Evolutionary conservation across 2,888 invertebrate genomes (phyloP).

Genomic region (Agrotis ipsilon): DNA sequence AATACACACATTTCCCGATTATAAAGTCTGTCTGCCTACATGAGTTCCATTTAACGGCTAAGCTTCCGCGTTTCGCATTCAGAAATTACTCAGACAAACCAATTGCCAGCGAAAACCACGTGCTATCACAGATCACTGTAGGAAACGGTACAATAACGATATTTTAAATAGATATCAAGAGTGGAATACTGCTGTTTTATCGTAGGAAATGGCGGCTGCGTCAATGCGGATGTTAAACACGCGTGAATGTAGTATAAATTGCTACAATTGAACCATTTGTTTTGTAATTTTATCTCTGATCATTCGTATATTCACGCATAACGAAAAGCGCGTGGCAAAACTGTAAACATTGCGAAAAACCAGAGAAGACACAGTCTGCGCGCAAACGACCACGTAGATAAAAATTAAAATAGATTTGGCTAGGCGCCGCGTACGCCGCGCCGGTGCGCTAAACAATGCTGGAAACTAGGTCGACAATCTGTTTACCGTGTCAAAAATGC

Average conservation of each 20-base stretch:
- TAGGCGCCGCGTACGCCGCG: constrained; percentile 83
- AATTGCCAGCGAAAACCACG: constrained; percentile 58
- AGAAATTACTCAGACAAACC: constrained; percentile 52
- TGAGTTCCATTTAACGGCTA: constrained; percentile 34
- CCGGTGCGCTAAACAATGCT: constrained; percentile 83
- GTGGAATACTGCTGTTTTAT: constrained; percentile 41
- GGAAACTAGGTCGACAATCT: constrained; percentile 88
- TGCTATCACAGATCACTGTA: constrained; percentile 42
- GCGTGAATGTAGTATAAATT: constrained; percentile 25
- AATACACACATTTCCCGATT: constrained; percentile 47
- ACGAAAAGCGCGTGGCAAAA: constrained; percentile 61
- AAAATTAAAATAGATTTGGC: constrained; percentile 90
- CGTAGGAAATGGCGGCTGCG: constrained; percentile 39
- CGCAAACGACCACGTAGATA: constrained; percentile 81
- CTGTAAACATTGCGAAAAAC: constrained; percentile 87
- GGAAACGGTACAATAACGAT: constrained; percentile 49
- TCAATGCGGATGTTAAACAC: constrained; percentile 44
- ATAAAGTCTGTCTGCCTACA: constrained; percentile 43
- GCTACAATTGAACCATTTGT: constrained; percentile 37
- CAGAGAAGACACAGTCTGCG: constrained; percentile 78
- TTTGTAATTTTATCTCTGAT: constrained; percentile 46
- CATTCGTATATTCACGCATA: constrained; percentile 45
- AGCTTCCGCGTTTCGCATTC: constrained; percentile 60
- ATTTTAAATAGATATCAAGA: constrained; percentile 42
- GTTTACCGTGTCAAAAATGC: constrained; percentile 87